These are phyloP conservation scores for Eupeodes luniger DNA, from an alignment of 2,888 invertebrate genomes.

Conservation along the genomic window DNA sequence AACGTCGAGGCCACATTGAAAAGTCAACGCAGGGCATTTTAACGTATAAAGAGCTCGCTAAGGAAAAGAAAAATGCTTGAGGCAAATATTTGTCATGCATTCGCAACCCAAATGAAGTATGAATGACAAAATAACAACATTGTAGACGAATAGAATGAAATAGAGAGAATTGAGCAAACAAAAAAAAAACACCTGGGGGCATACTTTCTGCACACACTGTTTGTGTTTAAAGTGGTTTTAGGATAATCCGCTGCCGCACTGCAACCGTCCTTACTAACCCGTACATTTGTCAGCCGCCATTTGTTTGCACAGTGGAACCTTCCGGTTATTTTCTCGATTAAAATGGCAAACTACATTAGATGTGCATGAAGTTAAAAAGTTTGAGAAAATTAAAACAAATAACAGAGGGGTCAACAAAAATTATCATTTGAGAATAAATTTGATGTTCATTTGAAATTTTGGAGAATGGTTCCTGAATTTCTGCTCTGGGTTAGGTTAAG, in stretches of 20 bases:
- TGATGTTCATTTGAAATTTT: too few relatives aligned
- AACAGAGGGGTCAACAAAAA: too few relatives aligned
- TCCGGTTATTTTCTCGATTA: too few relatives aligned
- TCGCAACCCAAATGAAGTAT: conserved; percentile 68
- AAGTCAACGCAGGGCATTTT: neutral
- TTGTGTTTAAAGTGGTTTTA: conserved; percentile 46
- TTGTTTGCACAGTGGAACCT: too few relatives aligned
- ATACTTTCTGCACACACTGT: conserved; percentile 62
- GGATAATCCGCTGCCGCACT: conserved; percentile 1
- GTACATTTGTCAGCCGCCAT: too few relatives aligned
- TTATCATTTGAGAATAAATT: too few relatives aligned
- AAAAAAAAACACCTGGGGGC: conserved; percentile 38
- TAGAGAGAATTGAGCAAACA: conserved; percentile 58
- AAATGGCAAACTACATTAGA: too few relatives aligned
- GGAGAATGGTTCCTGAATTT: too few relatives aligned
- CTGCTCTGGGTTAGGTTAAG: too few relatives aligned
- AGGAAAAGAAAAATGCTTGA: conserved; percentile 26
- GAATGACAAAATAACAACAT: conserved; percentile 69
- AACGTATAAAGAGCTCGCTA: neutral
- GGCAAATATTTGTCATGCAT: conserved; percentile 74
- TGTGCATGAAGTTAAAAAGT: too few relatives aligned
- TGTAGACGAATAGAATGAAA: conserved; percentile 28
- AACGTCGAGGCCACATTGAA: neutral
- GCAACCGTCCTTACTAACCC: neutral
- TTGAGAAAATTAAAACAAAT: too few relatives aligned